Evolutionary conservation across 1,140 invertebrate species (phyloP), one percentile per base, ranked within the genome.

Genomic region (Cyphomyrmex costatus): DNA sequence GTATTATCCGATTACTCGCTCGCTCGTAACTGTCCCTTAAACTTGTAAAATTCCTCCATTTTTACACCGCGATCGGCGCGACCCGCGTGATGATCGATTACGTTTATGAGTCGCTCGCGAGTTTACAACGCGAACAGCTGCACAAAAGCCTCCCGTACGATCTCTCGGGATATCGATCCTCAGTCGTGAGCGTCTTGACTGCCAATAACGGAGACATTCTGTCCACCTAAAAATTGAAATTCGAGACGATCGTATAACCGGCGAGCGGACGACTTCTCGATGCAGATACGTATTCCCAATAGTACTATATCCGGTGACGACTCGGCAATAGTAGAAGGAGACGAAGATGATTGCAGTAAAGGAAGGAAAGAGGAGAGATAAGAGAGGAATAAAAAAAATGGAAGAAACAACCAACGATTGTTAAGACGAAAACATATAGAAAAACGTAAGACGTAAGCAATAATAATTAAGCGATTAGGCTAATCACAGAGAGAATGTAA

Each of bases 321-420:
- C 46, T 30, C 30, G 7, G n/a, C 12, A 49, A 58, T 14, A 19
- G 30, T 19, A 51, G 30, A 0, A 10, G 10, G 30, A 21, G 14
- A 80, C 27, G n/a, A 83, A 58, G n/a, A 14, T 14, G 14, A n/a
- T 8, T 2, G 0, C 12, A 74, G 71, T 68, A 30, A 27, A 10
- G 58, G 46, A 14, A 66, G 8, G 33, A 63, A 70, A 58, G 21
- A 56, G 53, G 27, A 33, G 61, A 60, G 36, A n/a, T 3, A 24
- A 30, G 16, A 49, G 27, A 4, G 36, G 36, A 60, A 65, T 82
- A n/a, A 63, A 46, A 63, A 46, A 21, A n/a, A 51, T 16, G 53
- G 19, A 61, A 12, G 56, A 58, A 65, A 61, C 61, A 74, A 89
- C 76, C 82, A 90, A 87, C 87, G 86, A 90, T 92, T 90, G 89